Base-by-base conservation (phyloP, 2,797 vertebrate species). In the Enteromius treurensis region DNA sequence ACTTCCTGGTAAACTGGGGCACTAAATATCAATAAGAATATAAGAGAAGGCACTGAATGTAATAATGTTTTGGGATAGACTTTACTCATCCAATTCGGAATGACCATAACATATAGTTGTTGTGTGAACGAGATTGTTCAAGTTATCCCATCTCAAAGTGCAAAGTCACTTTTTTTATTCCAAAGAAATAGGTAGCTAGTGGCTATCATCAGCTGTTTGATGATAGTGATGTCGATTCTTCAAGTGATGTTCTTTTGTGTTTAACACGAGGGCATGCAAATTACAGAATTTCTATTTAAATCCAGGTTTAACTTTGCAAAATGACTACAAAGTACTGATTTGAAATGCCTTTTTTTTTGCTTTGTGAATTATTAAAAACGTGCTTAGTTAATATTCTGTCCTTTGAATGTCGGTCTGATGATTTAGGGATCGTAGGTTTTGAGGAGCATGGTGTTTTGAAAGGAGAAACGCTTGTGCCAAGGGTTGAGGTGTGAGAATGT, bases 381-480 rank as follows among this genome's bases (percentile, higher is more conserved):
- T 74, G 47, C 49, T 0, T 74, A 13, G 29, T 37, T 4, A 76
- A 13, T 14, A n/a, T 23, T 4, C 21, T 58, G 13, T 58, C 34
- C 51, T 37, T 40, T 76, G n/a, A 37, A 26, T 60, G 74, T 15
- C 17, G 4, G 14, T 42, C 4, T 40, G n/a, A 23, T 11, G 37
- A 77, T 77, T 62, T 62, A 29, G n/a, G 34, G 34, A 42, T 23
- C 0, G 1, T 17, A 45, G 37, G n/a, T 45, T 81, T 73, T 49
- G 13, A 37, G 34, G 34, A n/a, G 34, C 49, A 26, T 26, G 85
- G 87, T 88, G 89, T 92, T 88, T 90, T 32, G 37, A 88, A 87
- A 69, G 88, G 86, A 40, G 40, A 86, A 91, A 88, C 70, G 79
- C 84, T 88, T 86, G 67, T 88, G 89, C 91, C 90, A 88, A 90